Base-by-base conservation (phyloP, 2,888 invertebrate species). In the Mactromeris polynyma region DNA sequence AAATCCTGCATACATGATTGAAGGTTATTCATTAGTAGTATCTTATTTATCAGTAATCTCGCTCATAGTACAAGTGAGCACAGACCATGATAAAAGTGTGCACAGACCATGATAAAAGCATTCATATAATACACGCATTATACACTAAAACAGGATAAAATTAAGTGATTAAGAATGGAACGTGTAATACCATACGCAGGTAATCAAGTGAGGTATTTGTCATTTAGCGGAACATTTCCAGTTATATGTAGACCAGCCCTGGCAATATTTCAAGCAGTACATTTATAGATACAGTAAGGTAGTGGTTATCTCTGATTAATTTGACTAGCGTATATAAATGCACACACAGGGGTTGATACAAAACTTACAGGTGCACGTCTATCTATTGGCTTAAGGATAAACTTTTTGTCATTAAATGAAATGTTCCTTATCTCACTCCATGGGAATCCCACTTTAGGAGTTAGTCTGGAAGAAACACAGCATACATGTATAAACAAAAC, bases 401-500 rank as follows among this genome's bases (percentile, higher is more conserved):
- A 99, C 97, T 99, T 99, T 97, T 99, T 98, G 97, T 99, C 99
- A 97, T 99, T 99, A 97, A 99, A 99, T 85, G 99, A 99, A 96
- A 99, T 99, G 97, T 99, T 99, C 95, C 99, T 98, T 97, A 99
- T 99, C 97, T 99, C 99, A 87, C 99, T 99, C 99, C 99, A 99
- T 0, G 99, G 99, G 97, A 99, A 99, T 85, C 99, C 99, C 97
- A 99, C 99, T 97, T 99, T 99, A 38, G 99, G 99, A 78, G 99
- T 99, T 95, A 99, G 97, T 96, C 98, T 98, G 97, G 69, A 97
- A 97, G 81, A 78, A 83, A 86, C 78, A 85, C 58, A 83, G 78
- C 42, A 81, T 54, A 51, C 38, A 87, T 40, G 26, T 38, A 86
- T 40, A n/a, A 64, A n/a, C 58, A 64, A n/a, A 46, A 54, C 58